Conservation (phyloP, 2,888 invertebrate species). For the Oscheius sp. region DNA sequence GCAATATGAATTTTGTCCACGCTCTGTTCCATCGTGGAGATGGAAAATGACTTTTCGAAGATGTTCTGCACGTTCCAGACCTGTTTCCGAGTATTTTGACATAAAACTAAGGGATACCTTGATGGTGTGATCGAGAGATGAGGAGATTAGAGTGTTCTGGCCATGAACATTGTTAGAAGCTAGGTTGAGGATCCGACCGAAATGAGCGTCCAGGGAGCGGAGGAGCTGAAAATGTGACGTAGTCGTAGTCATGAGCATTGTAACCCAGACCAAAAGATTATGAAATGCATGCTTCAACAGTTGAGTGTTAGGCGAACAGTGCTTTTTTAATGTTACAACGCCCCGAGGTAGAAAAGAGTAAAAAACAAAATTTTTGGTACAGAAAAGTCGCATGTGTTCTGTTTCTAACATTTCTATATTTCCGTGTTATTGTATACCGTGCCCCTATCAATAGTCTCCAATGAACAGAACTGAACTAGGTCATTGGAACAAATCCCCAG, state of each 20-base stretch:
- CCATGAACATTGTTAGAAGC: conserved; percentile 87
- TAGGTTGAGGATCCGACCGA: conserved; percentile 92
- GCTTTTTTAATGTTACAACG: too few species aligned
- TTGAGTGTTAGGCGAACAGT: too few species aligned
- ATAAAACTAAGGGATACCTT: conserved; percentile 80
- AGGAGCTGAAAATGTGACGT: conserved; percentile 77
- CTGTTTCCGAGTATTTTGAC: conserved; percentile 9
- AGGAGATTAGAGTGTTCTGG: conserved; percentile 83
- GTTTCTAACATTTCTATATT: too few species aligned
- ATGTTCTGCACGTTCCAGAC: conserved; percentile 97
- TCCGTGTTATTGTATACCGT: too few species aligned
- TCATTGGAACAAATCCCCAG: background rate
- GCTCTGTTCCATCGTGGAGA: conserved; percentile 92
- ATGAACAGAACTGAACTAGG: background rate
- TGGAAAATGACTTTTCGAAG: conserved; percentile 94
- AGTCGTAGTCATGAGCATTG: too few species aligned
- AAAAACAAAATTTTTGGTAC: too few species aligned
- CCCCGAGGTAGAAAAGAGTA: too few species aligned
- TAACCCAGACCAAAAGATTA: too few species aligned
- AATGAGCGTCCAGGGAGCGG: conserved; percentile 94
- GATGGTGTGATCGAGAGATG: conserved; percentile 95
- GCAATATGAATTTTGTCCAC: conserved; percentile 84
- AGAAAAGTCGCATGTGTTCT: too few species aligned
- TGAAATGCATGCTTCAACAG: too few species aligned
- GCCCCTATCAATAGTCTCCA: background rate